A percentile compares a stretch with the other conserved stretches of the same genome.
These are phyloP conservation scores for Diabrotica balteata DNA, from an alignment of 2,888 invertebrate genomes.

Conservation along the genomic window DNA sequence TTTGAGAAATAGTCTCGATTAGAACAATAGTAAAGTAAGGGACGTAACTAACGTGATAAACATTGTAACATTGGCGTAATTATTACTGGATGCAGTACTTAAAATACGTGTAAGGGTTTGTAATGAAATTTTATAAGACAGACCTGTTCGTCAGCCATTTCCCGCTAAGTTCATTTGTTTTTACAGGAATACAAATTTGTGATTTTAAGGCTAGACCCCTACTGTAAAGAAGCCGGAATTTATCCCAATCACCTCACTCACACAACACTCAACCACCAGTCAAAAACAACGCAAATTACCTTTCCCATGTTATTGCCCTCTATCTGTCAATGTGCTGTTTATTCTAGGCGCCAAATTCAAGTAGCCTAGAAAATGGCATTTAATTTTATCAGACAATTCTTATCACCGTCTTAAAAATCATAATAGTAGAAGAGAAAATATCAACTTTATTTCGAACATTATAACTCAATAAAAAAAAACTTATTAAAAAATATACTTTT, in stretches of 20 bases:
- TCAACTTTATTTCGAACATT: no score
- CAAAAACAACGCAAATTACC: constrained; percentile 45
- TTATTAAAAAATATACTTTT: no score
- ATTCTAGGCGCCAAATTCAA: constrained; percentile 24
- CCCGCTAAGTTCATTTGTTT: constrained; percentile 62
- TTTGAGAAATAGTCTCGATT: no score
- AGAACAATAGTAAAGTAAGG: no score
- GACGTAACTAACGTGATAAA: no score
- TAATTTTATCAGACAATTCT: no score
- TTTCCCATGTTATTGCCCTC: constrained; percentile 32
- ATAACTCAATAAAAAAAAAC: no score
- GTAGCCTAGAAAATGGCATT: background rate
- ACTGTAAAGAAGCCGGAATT: constrained; percentile 37
- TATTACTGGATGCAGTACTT: no score
- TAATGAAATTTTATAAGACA: constrained; percentile 59
- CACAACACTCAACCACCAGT: constrained; percentile 40
- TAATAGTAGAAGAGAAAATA: no score
- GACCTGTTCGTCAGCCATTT: constrained; percentile 84
- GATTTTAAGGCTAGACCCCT: constrained; percentile 23
- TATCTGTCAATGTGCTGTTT: constrained; percentile 11
- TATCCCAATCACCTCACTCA: constrained; percentile 37
- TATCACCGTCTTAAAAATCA: no score
- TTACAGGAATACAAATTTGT: constrained; percentile 24
- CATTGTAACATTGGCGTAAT: no score
- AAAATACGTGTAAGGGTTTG: constrained; percentile 8